Evolutionary conservation across 2,797 vertebrate genomes (phyloP), one percentile per base, ranked within the genome.

Genomic region (Hozukius guyotensis): DNA sequence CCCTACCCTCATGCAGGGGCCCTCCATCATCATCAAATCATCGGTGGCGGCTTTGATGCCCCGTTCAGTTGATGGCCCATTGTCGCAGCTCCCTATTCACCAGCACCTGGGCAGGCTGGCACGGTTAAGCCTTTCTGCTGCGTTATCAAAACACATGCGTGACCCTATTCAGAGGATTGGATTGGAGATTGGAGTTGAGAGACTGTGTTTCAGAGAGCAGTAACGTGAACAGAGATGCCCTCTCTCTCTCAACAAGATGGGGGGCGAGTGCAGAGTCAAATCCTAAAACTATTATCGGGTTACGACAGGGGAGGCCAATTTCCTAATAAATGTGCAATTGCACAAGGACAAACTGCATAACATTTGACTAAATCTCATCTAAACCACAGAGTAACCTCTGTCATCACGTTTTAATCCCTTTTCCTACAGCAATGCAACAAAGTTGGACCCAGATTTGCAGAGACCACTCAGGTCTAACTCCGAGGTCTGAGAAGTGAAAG

Each of bases 1-100:
- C 89, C 91, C 88, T 92, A 91, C 94, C 93, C 91, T 87, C 60
- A 94, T 94, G 83, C 80, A 65, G 65, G 71, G 81, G 85, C 84
- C 71, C 83, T 89, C 86, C 83, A 82, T 89, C 91, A 90, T 88
- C 90, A 86, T 90, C 86, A 77, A 63, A 88, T 91, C 89, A 80
- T 87, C 87, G 72, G 68, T 60, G 74, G 73, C 6, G 49, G 74
- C 92, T 94, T 94, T 94, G 91, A 94, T 92, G 93, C 75, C 80
- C 38, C 53, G 24, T 86, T 91, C 83, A 86, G 66, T 83, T 92
- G 88, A 90, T 87, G 86, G 84, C 65, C 83, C 73, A 88, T 92
- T 93, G 88, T 94, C 78, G 36, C 68, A 0, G 74, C 69, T 83
- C 79, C 65, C 85, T 59, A 76, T 90, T 91, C 88, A 85, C 29